Conservation (phyloP, 2,888 invertebrate genomes). For the Fissipunctia ypsillon region DNA sequence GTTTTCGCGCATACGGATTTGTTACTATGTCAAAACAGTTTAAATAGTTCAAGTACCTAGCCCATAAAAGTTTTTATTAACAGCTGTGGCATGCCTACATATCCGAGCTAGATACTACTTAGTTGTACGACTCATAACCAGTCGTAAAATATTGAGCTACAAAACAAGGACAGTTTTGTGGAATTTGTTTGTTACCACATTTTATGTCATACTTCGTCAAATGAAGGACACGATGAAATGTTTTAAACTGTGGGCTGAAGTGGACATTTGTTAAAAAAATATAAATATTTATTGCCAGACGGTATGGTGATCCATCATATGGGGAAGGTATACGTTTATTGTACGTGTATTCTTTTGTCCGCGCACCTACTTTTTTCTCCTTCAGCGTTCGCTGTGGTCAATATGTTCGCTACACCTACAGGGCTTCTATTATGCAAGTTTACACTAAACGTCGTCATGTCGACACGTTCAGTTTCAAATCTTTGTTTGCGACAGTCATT, state of each 20-base stretch:
- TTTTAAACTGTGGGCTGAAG: conserved; percentile 13
- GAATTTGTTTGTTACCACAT: conserved; percentile 4
- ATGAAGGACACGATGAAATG: conserved; percentile 13
- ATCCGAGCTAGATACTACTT: conserved; percentile 10
- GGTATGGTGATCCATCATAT: conserved; percentile 41
- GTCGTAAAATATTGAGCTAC: conserved; percentile 13
- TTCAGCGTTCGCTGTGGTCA: background rate
- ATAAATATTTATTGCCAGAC: conserved; percentile 17
- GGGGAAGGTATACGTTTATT: conserved; percentile 29
- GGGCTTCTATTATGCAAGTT: conserved; percentile 47
- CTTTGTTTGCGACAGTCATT: conserved; percentile 66
- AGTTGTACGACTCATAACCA: conserved; percentile 17
- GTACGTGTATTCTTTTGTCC: conserved; percentile 31
- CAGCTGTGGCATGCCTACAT: conserved; percentile 13
- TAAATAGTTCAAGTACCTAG: conserved; percentile 25
- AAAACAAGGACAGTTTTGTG: conserved; percentile 9
- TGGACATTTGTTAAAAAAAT: conserved; percentile 20
- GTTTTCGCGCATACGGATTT: background rate
- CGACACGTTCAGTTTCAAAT: conserved; percentile 45
- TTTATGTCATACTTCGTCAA: conserved; percentile 19
- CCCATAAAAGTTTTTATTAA: conserved; percentile 26
- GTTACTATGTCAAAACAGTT: background rate
- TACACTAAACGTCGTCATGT: conserved; percentile 44
- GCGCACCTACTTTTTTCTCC: conserved; percentile 9
- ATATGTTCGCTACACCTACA: conserved; percentile 16